Base-by-base conservation (phyloP, 2,888 invertebrate genomes). In the Apodemia hepburni region DNA sequence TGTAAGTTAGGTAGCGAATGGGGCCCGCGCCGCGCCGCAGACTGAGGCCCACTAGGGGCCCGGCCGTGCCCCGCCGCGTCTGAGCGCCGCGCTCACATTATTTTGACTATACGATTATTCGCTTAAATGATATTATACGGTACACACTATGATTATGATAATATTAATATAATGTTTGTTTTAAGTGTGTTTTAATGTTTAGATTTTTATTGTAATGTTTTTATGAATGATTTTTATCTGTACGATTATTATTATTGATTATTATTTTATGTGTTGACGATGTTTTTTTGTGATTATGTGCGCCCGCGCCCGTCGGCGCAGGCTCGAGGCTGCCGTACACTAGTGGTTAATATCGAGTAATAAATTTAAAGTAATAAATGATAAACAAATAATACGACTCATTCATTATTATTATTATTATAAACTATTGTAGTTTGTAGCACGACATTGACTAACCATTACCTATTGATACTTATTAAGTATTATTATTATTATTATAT, bases 161-260 rank as follows among this genome's bases (percentile, higher is more conserved):
- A 88, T 90, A 90, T 91, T 91, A 91, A 90, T 91, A 90, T 91
- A 91, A 90, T 91, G 88, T 89, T 91, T 91, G 91, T 91, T 91
- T 91, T 91, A 90, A 90, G 91, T 83, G 91, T 90, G 91, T 90
- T 90, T 91, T 90, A 90, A 91, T 88, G 89, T 90, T 91, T 91
- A 91, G 91, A 91, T 90, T 91, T 91, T 91, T 91, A 91, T 91
- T 91, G 86, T 91, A 91, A 91, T 91, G 91, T 91, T 91, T 91
- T 91, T 90, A 90, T 91, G 90, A 84, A 91, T 90, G 91, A 90
- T 91, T 91, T 90, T 90, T 91, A 91, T 91, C 88, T 87, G 90
- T 90, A 89, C 84, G 85, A 90, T 89, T 89, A 90, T 89, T 90
- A 87, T 88, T 90, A 88, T 89, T 89, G 89, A 90, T 91, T 90